Conservation (phyloP, 1,140 invertebrate genomes). For the Lutraria rhynchaena region DNA sequence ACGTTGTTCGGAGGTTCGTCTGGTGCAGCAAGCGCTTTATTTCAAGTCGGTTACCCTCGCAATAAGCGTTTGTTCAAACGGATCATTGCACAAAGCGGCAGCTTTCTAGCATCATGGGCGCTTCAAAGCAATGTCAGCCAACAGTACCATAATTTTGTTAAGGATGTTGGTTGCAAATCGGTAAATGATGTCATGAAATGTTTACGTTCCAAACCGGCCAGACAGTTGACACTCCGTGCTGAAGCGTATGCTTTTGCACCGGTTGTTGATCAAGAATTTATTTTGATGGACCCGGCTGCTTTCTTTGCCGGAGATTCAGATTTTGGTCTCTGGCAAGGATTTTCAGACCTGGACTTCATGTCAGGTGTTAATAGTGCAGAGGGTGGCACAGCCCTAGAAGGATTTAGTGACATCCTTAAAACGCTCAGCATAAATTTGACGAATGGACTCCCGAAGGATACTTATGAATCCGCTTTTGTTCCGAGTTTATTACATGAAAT, state of each 20-base stretch:
- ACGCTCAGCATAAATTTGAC: background rate
- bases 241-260: background rate
- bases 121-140: background rate
- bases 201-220: background rate
- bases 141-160: background rate
- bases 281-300: background rate
- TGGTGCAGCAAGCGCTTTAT: conserved; percentile 35
- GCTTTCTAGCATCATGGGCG: conserved; percentile 21
- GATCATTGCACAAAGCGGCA: conserved; percentile 23
- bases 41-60: background rate
- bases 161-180: background rate
- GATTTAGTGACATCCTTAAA: background rate
- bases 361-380: conserved; percentile 38
- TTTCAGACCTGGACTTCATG: conserved; percentile 31
- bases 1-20: conserved; percentile 29
- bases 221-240: background rate
- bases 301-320: background rate
- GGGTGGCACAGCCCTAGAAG: background rate
- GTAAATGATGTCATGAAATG: background rate
- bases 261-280: conserved; percentile 37
- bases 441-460: background rate
- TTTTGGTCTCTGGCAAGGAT: background rate
- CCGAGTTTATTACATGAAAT: background rate
- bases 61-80: conserved; percentile 25
- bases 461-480: conserved; percentile 16